Evolutionary conservation across 2,797 vertebrate species (phyloP), one percentile per base, ranked within the genome.

Genomic region (Amblyraja radiata): DNA sequence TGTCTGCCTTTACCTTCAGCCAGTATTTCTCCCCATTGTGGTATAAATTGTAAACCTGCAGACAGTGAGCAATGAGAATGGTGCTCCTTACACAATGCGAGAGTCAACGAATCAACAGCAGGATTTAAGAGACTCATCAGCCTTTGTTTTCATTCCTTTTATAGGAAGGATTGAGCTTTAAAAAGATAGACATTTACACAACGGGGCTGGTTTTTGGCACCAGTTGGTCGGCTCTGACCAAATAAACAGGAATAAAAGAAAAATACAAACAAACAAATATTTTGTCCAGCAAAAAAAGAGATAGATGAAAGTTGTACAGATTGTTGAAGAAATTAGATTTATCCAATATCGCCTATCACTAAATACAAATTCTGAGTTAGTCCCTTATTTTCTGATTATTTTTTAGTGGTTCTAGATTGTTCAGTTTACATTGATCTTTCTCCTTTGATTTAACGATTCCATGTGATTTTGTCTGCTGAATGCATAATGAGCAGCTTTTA

Each of bases 81-180:
- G 28, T n/a, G 58, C 25, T 61, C 81, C 28, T 6, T 32, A 88
- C 61, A 88, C 61, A 86, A 84, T 78, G 39, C 63, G 58, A 16
- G 25, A 86, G 83, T 63, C 58, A 61, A 18, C 28, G 25, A 65
- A 88, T 88, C n/a, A 88, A n/a, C 84, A 32, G 32, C 61, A 88
- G 84, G 84, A 65, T 88, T 65, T 88, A 88, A 88, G 61, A 88
- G 61, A n/a, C 84, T 65, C 84, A 32, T 65, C 61, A 88, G n/a
- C 58, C 83, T 88, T 88, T 88, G 84, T 88, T 88, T 88, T 88
- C 84, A 16, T 88, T 88, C 61, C 6, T 63, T 88, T 88, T 65
- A 65, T 88, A 63, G 58, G 32, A 88, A 32, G n/a, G 84, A 16
- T 88, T 65, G 10, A n/a, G 58, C 61, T 32, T 88, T 88, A 65